A percentile compares a stretch with the other conserved stretches of the same genome.
Evolutionary conservation across 2,113 vertebrate species (phyloP).

Genomic region (Alces alces): DNA sequence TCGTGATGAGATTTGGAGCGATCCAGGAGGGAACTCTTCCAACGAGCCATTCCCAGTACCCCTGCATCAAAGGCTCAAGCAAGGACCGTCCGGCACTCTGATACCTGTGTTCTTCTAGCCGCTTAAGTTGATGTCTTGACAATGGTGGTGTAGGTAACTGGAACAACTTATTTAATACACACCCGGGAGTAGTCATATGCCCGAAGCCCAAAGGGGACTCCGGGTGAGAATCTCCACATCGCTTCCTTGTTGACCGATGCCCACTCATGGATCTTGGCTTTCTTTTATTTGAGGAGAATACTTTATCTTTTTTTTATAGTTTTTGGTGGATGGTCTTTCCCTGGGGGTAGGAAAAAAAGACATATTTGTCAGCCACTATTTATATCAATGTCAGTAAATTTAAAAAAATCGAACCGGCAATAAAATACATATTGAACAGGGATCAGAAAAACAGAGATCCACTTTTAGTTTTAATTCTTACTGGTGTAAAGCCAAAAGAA

Average conservation of each 20-base stretch:
- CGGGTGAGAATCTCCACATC: slow-evolving; percentile 80
- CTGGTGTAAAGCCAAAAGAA: background rate
- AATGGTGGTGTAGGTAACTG: slow-evolving; percentile 92
- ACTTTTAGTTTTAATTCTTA: slow-evolving; percentile 28
- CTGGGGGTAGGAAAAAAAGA: background rate
- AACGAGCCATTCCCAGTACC: slow-evolving; percentile 98
- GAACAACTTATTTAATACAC: slow-evolving; percentile 86
- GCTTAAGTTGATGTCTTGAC: slow-evolving; percentile 94
- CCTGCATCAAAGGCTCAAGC: slow-evolving; percentile 96
- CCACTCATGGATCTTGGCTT: slow-evolving; percentile 81
- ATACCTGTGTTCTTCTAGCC: slow-evolving; percentile 97
- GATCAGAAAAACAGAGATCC: background rate
- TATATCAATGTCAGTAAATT: background rate
- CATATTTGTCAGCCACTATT: background rate
- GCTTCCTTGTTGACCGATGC: slow-evolving; percentile 76
- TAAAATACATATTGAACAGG: background rate
- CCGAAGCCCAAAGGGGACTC: slow-evolving; percentile 76
- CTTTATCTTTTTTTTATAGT: background rate
- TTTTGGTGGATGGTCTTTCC: background rate
- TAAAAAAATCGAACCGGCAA: background rate
- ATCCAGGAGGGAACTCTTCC: slow-evolving; percentile 93
- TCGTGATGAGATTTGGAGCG: slow-evolving; percentile 97
- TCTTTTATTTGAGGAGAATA: slow-evolving; percentile 40
- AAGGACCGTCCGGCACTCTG: slow-evolving; percentile 94
- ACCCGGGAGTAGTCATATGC: slow-evolving; percentile 71